Base-by-base conservation (phyloP, 2,797 vertebrate species). In the Myripristis jacobus region DNA sequence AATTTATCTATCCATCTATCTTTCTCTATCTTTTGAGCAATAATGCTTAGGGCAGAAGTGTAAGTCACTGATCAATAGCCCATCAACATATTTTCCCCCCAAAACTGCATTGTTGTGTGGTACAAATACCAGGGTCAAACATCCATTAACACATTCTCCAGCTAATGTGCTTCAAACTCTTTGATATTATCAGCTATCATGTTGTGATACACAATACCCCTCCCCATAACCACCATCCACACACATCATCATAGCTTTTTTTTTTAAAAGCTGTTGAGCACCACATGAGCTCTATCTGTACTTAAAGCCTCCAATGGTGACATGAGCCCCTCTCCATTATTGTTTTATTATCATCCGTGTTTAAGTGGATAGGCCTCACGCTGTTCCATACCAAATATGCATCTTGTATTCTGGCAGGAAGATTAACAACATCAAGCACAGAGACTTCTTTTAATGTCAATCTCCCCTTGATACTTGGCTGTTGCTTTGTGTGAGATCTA, bases 291-390 rank as follows among this genome's bases (percentile, higher is more conserved):
- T 89, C 89, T 85, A 88, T 89, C 87, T 88, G 88, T 75, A 86
- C 66, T 89, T 85, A 85, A 75, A 88, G 80, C 68, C 73, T 72
- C 85, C 60, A 79, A 27, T 78, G 69, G 70, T 80, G 82, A 91
- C 87, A 91, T 88, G 81, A 89, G 84, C 73, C 85, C 61, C 83
- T 80, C 69, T 91, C 88, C 88, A 87, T 90, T 89, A 89, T 87
- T 67, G 85, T 81, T 79, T 84, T 80, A 84, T 92, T 89, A 88
- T 82, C 92, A 88, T 78, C 75, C 66, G 50, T 51, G 75, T 75
- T 77, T 71, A 77, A 85, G 80, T 89, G 89, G 87, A 82, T 80
- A 74, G 78, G 79, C 73, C 76, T 84, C 85, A 81, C 0, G 83
- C 84, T 91, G 87, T 74, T 93, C 79, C 72, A 72, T 72, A 73